phyloP scores from a whole-genome alignment of 2,797 vertebrate genomes.

The Etheostoma nigrum region DNA sequence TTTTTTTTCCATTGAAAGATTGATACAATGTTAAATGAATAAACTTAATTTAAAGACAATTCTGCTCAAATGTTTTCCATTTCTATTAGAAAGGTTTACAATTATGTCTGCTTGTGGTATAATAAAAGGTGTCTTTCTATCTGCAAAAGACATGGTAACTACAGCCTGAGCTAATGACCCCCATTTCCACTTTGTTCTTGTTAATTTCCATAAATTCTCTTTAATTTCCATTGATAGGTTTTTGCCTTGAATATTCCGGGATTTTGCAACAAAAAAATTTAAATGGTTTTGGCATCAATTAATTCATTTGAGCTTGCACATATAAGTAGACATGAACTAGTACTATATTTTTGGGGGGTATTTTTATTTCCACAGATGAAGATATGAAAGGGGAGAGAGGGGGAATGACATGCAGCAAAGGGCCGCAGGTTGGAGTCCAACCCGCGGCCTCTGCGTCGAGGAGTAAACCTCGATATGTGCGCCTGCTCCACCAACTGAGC shows the following conservation, averaged over 20 bases:
- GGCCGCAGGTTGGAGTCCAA: too few species aligned
- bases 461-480: too few species aligned
- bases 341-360: too few species aligned
- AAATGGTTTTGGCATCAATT: background rate
- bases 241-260: background rate
- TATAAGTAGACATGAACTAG: background rate
- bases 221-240: background rate
- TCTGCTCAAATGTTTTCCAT: background rate
- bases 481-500: too few species aligned
- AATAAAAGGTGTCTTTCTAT: background rate
- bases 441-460: too few species aligned
- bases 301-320: background rate
- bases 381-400: too few species aligned
- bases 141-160: background rate
- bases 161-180: background rate
- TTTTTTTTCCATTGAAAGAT: too few species aligned
- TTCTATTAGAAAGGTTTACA: background rate
- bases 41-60: too few species aligned
- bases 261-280: background rate
- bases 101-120: background rate
- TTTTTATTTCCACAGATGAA: too few species aligned
- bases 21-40: too few species aligned
- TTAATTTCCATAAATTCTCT: background rate
- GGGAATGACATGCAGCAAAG: too few species aligned
- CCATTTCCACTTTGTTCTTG: background rate